A percentile compares a stretch with the other conserved stretches of the same genome.
Conservation (phyloP, 2,797 vertebrate genomes). For the Tokudaia muenninki region DNA sequence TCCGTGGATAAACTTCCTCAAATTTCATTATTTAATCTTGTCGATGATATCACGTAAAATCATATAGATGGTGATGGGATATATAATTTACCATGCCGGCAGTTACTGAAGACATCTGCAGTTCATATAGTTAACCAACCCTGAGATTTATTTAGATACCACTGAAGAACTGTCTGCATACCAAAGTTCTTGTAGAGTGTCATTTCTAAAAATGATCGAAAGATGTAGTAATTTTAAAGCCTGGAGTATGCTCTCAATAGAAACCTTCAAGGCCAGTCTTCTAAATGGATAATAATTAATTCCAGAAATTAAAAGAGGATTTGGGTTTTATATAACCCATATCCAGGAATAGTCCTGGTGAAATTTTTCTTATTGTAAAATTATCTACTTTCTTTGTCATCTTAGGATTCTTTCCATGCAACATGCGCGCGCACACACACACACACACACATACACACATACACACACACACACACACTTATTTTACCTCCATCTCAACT, state of each 20-base stretch:
- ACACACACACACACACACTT: neutral
- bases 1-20: neutral
- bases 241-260: constrained; percentile 32
- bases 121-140: constrained; percentile 43
- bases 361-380: constrained; percentile 48
- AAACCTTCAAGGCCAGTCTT: constrained; percentile 21
- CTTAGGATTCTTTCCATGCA: constrained; percentile 58
- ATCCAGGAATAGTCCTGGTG: constrained; percentile 48
- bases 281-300: constrained; percentile 58
- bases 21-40: constrained; percentile 49
- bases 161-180: constrained; percentile 52
- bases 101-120: constrained; percentile 65
- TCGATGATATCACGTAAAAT: constrained; percentile 41
- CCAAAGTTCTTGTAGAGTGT: constrained; percentile 28
- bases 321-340: constrained; percentile 28
- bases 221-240: constrained; percentile 60
- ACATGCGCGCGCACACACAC: no score
- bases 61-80: neutral
- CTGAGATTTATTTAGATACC: constrained; percentile 55
- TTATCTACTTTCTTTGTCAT: constrained; percentile 28
- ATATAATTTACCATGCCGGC: neutral
- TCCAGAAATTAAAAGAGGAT: constrained; percentile 57
- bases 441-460: neutral
- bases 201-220: constrained; percentile 74
- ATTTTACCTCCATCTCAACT: constrained; percentile 45